Conservation (phyloP, 2,113 vertebrate genomes). For the Pundamilia nyererei region DNA sequence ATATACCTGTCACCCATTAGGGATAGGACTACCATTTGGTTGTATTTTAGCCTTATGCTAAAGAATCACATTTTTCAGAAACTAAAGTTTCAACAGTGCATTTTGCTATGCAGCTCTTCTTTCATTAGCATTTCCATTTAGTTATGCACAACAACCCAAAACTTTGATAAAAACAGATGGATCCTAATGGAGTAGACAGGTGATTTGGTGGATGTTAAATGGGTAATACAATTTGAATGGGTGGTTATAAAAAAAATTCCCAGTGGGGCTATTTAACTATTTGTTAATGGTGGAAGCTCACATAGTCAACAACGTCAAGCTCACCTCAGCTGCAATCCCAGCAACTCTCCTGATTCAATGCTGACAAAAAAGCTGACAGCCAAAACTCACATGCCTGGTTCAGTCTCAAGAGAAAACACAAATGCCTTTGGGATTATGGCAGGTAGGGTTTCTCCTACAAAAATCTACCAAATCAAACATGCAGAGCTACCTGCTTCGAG, state of each 20-base stretch:
- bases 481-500: background rate
- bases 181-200: too few species aligned
- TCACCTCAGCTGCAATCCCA: background rate
- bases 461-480: background rate
- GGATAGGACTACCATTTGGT: background rate
- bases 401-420: background rate
- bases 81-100: background rate
- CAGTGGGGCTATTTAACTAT: background rate
- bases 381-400: background rate
- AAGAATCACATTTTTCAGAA: background rate
- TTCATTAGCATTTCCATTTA: background rate
- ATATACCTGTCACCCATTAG: background rate
- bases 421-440: background rate
- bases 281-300: background rate
- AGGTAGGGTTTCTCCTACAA: background rate
- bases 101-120: background rate
- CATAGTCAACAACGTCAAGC: background rate
- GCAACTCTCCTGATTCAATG: background rate
- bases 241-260: background rate
- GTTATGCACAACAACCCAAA: background rate
- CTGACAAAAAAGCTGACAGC: background rate
- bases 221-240: background rate
- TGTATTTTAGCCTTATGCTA: background rate
- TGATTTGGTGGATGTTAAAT: background rate
- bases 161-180: background rate